Evolutionary conservation across 1,140 invertebrate genomes (phyloP).

Genomic region (Achroia grisella): DNA sequence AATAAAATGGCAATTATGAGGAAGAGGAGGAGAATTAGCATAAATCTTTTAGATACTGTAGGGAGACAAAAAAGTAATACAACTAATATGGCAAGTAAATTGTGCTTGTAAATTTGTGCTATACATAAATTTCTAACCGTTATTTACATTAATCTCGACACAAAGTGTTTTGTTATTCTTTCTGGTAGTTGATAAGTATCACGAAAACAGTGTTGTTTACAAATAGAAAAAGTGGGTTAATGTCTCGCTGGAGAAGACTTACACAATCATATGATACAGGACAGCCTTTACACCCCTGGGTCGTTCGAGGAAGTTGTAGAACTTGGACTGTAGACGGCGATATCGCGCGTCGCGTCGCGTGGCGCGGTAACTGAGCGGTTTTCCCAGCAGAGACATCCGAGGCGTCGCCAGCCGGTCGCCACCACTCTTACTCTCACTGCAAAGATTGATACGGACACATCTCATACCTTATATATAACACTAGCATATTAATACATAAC

Average conservation of each 20-base stretch:
- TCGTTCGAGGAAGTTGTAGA: conserved; percentile 96
- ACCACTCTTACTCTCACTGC: conserved; percentile 66
- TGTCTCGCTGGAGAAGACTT: conserved; percentile 73
- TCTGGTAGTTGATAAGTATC: background rate
- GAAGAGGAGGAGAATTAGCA: too few relatives aligned
- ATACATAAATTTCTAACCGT: too few relatives aligned
- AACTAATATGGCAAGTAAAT: too few relatives aligned
- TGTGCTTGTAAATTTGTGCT: too few relatives aligned
- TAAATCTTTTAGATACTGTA: too few relatives aligned
- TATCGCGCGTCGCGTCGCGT: conserved; percentile 91
- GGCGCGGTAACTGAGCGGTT: conserved; percentile 90
- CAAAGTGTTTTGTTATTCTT: conserved; percentile 1
- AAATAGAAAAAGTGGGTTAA: conserved; percentile 3
- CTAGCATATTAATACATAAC: too few relatives aligned
- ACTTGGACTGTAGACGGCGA: conserved; percentile 88
- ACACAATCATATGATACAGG: conserved; percentile 94
- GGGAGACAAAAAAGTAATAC: too few relatives aligned
- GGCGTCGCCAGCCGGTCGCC: conserved; percentile 81
- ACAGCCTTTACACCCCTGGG: conserved; percentile 89
- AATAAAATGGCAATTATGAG: too few relatives aligned
- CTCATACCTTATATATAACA: too few relatives aligned
- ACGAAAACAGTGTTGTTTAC: conserved; percentile 1
- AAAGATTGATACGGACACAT: conserved; percentile 31
- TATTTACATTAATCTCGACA: too few relatives aligned
- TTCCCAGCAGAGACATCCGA: conserved; percentile 92